Base-by-base conservation (phyloP, 92 coral and sea anemone species). In the Zoanthus solanderi region DNA sequence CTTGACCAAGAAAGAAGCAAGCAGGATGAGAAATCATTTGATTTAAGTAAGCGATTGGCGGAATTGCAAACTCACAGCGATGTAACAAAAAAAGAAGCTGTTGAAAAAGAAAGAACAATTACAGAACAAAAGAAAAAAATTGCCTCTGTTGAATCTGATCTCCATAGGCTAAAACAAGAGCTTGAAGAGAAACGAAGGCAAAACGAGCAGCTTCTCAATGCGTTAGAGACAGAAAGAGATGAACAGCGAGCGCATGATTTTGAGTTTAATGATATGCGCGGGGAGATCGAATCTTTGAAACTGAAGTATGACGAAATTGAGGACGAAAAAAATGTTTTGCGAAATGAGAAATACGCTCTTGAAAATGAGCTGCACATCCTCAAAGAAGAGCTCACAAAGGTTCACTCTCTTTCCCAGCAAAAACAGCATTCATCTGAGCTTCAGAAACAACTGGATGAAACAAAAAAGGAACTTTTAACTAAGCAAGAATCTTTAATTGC, bases 401-500 rank as follows among this genome's bases (percentile, higher is more conserved):
- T 89, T n/a, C 94, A 95, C 65, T 95, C 91, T 48, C 88, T 93
- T 56, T 92, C 94, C 76, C 88, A 93, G 61, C 96, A 95, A 88
- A 97, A 96, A 71, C 84, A 97, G 3, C 92, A 92, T 78, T 94
- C 93, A 12, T 75, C 67, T 12, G 98, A 92, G 78, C 88, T 91
- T 47, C 95, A 92, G 61, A 89, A 91, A 37, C 98, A 97, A 78
- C 88, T 97, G 61, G 97, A 97, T 18, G 94, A 97, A 88, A 90
- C 98, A 57, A 97, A 95, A 87, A 90, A 78, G 50, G 98, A 97
- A 48, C 92, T 94, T 42, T 87, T 91, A 63, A 91, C 87, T 88
- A 96, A 96, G 72, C 95, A 97, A 86, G 99, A 97, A 73, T 90
- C 86, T 56, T 95, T 97, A 56, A 91, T 91, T 47, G 89, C 90